Evolutionary conservation across 2,888 invertebrate genomes (phyloP).

Genomic region (Acrocyrtus sp.): DNA sequence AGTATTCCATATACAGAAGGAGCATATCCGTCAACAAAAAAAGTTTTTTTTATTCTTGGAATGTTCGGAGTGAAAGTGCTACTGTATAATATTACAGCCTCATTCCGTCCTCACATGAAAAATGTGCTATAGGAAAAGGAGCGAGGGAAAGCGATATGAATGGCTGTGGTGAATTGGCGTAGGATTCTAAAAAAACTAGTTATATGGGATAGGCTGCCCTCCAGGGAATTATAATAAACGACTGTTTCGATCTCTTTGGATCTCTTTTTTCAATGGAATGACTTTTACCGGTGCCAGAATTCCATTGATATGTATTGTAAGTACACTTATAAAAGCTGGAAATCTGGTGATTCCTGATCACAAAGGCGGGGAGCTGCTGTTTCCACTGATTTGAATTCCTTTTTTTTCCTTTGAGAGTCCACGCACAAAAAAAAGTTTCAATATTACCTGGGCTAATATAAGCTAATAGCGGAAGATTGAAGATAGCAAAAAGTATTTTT

Average conservation of each 20-base stretch:
- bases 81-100: background rate
- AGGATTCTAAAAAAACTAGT: background rate
- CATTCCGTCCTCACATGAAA: too few relatives aligned
- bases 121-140: background rate
- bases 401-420: too few relatives aligned
- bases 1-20: too few relatives aligned
- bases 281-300: conserved; percentile 4
- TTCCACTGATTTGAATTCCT: too few relatives aligned
- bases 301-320: background rate
- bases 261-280: conserved; percentile 35
- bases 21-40: conserved; percentile 17
- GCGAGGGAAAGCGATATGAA: background rate
- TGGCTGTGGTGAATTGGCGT: background rate
- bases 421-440: conserved; percentile 2
- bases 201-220: conserved; percentile 1
- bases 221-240: conserved; percentile 35
- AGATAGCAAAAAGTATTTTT: too few relatives aligned
- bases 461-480: too few relatives aligned
- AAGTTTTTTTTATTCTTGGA: background rate
- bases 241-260: conserved; percentile 35
- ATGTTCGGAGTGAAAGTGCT: background rate
- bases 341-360: too few relatives aligned
- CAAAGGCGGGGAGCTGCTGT: too few relatives aligned
- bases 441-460: background rate
- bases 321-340: background rate